Evolutionary conservation across 2,113 vertebrate species (phyloP), one percentile per base, ranked within the genome.

Genomic region (Campylorhamphus procurvoides): DNA sequence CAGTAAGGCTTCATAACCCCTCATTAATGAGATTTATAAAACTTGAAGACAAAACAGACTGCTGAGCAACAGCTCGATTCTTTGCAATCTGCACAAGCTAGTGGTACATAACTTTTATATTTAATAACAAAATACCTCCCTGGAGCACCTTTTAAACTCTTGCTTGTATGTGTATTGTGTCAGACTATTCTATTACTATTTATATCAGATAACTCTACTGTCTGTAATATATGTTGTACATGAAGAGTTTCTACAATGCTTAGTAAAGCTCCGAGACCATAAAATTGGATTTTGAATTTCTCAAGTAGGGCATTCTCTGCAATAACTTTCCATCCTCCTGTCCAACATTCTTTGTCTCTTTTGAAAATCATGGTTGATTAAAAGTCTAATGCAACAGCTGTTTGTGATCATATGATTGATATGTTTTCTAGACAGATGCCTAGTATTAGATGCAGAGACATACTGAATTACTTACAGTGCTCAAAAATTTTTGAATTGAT

Each of bases 321-420:
- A 94, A 93, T 94, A 96, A 97, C 96, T 98, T 98, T 98, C 97
- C 96, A 77, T 94, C 75, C 28, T 81, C 40, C 3, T 73, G 91
- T 96, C 96, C 98, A 98, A 89, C 92, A 94, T 97, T 96, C 95
- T 96, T 96, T 92, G 76, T 85, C 80, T 91, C 81, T 93, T 97
- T 97, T 96, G 96, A 96, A 98, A 97, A 97, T 97, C 85, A 52
- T 64, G 93, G 79, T 84, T 97, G 97, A 98, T 97, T 97, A 98
- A 95, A 96, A 96, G 83, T 87, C 81, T 90, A 94, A 96, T 95
- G 92, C 83, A 97, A 92, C 97, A 98, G 97, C 96, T 98, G 97
- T 86, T 97, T 96, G 93, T 97, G 96, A 97, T 97, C 94, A 94
- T 97, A 84, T 97, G 96, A 98, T 95, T 97, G 95, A 97, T 97